These are phyloP conservation scores for Diabrotica undecimpunctata DNA, from an alignment of 1,140 invertebrate species.

Conservation along the genomic window DNA sequence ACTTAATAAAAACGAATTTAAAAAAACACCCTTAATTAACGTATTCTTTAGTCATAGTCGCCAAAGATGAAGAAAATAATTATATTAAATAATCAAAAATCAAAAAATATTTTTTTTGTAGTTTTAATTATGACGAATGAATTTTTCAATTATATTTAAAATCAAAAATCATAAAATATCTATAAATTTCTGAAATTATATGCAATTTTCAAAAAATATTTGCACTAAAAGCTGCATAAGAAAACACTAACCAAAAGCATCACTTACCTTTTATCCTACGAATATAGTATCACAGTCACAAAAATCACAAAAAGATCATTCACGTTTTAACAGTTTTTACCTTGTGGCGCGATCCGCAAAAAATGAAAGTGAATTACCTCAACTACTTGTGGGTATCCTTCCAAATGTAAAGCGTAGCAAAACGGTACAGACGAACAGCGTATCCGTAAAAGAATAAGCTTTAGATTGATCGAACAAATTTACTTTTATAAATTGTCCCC, in stretches of 20 bases:
- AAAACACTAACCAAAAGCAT: background rate
- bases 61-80: too few relatives aligned
- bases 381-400: background rate
- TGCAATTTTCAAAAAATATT: too few relatives aligned
- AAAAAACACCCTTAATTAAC: too few relatives aligned
- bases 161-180: too few relatives aligned
- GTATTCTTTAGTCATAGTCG: too few relatives aligned
- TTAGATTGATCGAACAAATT: conserved; percentile 3
- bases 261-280: conserved; percentile 7
- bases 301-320: conserved; percentile 7
- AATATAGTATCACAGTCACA: conserved; percentile 5
- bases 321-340: background rate
- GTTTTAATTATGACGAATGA: too few relatives aligned
- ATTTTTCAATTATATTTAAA: too few relatives aligned
- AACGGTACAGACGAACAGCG: conserved; percentile 4
- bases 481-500: conserved; percentile 13
- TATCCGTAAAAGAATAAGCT: background rate
- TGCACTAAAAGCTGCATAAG: too few relatives aligned
- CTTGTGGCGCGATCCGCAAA: background rate
- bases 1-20: too few relatives aligned
- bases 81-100: too few relatives aligned
- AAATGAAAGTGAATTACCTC: conserved; percentile 13
- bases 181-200: too few relatives aligned
- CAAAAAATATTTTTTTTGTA: too few relatives aligned
- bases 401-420: background rate